Conservation (phyloP, 2,797 vertebrate species). For the Lepidocolaptes lacrymiger region DNA sequence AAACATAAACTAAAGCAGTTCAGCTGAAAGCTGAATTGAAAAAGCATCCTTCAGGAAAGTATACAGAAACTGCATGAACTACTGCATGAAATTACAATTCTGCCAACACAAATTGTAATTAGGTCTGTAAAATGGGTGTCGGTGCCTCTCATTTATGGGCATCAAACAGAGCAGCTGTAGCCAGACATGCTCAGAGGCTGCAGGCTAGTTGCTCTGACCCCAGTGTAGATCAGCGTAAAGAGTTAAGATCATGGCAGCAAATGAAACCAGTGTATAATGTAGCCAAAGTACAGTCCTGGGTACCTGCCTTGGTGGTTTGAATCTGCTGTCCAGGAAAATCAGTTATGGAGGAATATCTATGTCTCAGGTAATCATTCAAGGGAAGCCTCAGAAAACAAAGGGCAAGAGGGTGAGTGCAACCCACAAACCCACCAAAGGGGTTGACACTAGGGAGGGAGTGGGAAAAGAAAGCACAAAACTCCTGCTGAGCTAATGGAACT, state of each 20-base stretch:
- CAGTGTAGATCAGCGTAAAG: neutral
- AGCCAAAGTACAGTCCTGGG: neutral
- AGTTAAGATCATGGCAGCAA: neutral
- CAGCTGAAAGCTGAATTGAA: neutral
- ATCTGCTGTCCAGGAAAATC: neutral
- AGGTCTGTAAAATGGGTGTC: neutral
- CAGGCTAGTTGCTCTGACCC: neutral
- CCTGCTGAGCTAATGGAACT: neutral
- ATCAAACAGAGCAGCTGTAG: neutral
- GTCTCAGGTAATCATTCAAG: rapidly evolving
- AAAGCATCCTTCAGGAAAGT: neutral
- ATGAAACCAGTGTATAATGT: neutral
- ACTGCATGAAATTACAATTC: neutral
- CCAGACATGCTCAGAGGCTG: neutral
- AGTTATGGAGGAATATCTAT: neutral
- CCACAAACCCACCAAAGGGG: neutral
- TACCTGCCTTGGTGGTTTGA: neutral
- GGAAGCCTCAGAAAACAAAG: neutral
- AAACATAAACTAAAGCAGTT: neutral
- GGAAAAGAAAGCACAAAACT: neutral
- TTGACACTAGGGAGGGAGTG: neutral
- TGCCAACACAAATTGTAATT: neutral
- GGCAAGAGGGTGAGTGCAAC: rapidly evolving
- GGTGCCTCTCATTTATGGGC: neutral
- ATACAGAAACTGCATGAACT: neutral